A percentile compares a stretch with the other conserved stretches of the same genome.
Evolutionary conservation across 2,113 vertebrate species (phyloP).

Genomic region (Stomatorhinus ivindoensis): DNA sequence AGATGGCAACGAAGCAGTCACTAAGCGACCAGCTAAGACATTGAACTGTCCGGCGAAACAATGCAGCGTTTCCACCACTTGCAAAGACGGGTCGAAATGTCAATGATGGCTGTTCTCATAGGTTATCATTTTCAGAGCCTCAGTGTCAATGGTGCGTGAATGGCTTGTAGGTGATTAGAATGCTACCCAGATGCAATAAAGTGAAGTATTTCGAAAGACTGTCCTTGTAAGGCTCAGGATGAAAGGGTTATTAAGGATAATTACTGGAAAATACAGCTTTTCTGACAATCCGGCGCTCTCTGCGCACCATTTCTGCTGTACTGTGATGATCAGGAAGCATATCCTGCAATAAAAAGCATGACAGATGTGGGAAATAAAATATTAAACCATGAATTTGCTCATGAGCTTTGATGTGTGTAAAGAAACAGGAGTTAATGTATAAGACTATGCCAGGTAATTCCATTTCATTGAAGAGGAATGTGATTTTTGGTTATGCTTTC

Average conservation of each 20-base stretch:
- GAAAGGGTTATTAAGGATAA: conserved; percentile 42
- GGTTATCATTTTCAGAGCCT: conserved; percentile 33
- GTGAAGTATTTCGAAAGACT: conserved; percentile 32
- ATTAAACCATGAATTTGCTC: neutral
- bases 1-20: neutral
- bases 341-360: conserved; percentile 9
- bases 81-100: conserved; percentile 32
- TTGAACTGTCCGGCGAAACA: neutral
- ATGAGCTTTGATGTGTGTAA: neutral
- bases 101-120: conserved; percentile 48
- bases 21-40: neutral
- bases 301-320: neutral
- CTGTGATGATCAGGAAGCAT: conserved; percentile 10
- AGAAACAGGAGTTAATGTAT: neutral
- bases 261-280: conserved; percentile 34
- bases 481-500: neutral
- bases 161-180: conserved; percentile 49
- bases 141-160: conserved; percentile 31
- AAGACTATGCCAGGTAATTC: neutral
- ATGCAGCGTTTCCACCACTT: neutral
- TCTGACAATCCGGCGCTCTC: neutral
- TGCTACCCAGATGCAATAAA: conserved; percentile 35
- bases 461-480: neutral
- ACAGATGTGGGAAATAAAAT: neutral
- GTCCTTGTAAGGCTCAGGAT: conserved; percentile 22